A percentile compares a stretch with the other conserved stretches of the same genome.
Conservation (phyloP, 1,140 invertebrate genomes). For the Apis florea region DNA sequence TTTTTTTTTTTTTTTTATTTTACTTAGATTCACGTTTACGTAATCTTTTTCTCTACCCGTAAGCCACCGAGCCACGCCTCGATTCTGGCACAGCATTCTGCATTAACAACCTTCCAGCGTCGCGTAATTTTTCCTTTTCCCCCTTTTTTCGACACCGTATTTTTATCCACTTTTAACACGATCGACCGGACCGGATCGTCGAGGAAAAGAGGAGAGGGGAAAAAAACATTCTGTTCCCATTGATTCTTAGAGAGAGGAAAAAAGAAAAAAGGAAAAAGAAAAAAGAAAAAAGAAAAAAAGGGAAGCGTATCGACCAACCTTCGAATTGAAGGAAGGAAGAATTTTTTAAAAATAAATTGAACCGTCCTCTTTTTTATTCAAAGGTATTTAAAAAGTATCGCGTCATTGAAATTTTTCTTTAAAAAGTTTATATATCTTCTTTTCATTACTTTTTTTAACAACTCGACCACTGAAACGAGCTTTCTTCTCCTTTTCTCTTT, state of each 20-base stretch:
- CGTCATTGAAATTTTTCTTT: no score
- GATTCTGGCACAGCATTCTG: not conserved
- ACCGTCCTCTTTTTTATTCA: not conserved
- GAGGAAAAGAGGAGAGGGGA: no score
- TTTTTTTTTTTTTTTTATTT: constrained; percentile 4
- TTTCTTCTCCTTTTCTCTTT: not conserved
- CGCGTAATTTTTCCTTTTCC: not conserved
- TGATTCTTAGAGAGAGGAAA: no score
- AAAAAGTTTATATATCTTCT: no score
- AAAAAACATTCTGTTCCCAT: no score
- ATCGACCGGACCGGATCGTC: no score
- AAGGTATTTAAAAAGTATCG: no score
- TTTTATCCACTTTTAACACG: not conserved
- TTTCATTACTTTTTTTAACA: no score
- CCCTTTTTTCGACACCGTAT: not conserved
- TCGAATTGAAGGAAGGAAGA: not conserved
- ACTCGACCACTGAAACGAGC: not conserved
- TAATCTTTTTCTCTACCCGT: not conserved
- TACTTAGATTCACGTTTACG: constrained; percentile 31
- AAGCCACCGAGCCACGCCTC: constrained; percentile 8
- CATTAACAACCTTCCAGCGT: not conserved
- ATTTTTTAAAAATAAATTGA: not conserved
- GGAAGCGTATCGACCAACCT: not conserved
- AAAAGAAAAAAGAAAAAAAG: no score
- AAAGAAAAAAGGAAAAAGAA: no score